phyloP scores from a whole-genome alignment of 2,797 vertebrate genomes.

The Pipistrellus kuhlii region DNA sequence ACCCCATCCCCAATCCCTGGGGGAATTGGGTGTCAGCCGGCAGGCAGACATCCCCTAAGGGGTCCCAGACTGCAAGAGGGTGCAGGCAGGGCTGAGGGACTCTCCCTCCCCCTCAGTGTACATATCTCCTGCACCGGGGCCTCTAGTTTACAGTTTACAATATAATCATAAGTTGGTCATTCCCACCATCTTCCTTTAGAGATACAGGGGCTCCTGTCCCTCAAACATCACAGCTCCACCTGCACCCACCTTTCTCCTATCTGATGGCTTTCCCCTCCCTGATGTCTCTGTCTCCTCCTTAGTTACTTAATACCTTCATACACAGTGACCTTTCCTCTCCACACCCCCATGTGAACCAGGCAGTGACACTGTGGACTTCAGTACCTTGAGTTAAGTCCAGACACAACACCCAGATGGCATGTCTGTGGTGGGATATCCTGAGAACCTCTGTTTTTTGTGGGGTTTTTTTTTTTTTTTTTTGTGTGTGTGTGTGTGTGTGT shows the following conservation, averaged over 20 bases:
- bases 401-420: neutral
- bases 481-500: neutral
- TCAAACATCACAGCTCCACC: neutral
- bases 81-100: too few relatives aligned
- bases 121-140: too few relatives aligned
- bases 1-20: too few relatives aligned
- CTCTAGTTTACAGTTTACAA: too few relatives aligned
- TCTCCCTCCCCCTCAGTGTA: too few relatives aligned
- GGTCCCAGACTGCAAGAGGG: too few relatives aligned
- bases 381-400: neutral
- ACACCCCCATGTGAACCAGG: neutral
- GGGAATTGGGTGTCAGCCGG: too few relatives aligned
- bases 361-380: neutral
- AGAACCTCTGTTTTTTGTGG: neutral
- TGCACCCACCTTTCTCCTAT: neutral
- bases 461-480: neutral
- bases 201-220: neutral
- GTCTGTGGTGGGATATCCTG: neutral
- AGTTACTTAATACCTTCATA: neutral
- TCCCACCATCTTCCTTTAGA: neutral
- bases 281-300: neutral
- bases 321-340: neutral
- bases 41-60: too few relatives aligned
- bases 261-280: neutral
- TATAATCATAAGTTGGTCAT: neutral